Conservation (phyloP, 2,113 vertebrate species). For the Lycocorax pyrrhopterus region DNA sequence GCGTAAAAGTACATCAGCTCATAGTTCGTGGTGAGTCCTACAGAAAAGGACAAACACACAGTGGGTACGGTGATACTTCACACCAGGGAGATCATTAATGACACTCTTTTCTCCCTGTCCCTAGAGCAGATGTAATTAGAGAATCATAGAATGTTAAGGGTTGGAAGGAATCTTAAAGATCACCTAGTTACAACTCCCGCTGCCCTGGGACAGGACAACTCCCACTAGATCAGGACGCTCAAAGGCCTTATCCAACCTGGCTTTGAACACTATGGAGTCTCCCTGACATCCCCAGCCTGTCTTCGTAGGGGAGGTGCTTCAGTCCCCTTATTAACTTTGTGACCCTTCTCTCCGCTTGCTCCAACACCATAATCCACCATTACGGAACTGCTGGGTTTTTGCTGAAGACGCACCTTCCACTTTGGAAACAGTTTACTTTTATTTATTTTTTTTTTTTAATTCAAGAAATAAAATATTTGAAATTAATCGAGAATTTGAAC, state of each 20-base stretch:
- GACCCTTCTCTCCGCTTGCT: neutral
- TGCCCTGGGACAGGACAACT: neutral
- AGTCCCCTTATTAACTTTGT: too few relatives aligned
- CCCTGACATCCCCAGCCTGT: too few relatives aligned
- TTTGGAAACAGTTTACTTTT: neutral
- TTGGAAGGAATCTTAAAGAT: neutral
- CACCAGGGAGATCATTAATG: neutral
- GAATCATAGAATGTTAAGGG: neutral
- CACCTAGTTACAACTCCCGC: too few relatives aligned
- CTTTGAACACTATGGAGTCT: neutral
- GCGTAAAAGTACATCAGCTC: neutral
- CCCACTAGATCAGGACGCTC: too few relatives aligned
- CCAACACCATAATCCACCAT: neutral
- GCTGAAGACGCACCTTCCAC: neutral
- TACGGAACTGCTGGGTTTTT: neutral
- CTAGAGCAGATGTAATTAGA: neutral
- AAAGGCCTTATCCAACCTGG: neutral
- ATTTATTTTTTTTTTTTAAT: neutral
- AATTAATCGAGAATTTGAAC: neutral
- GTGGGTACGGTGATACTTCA: neutral
- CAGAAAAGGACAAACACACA: neutral
- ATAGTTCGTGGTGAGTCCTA: rapidly evolving
- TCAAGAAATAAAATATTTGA: rapidly evolving
- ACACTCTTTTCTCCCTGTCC: neutral
- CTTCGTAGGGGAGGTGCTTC: neutral